Evolutionary conservation across 1,140 invertebrate genomes (phyloP), one percentile per base, ranked within the genome.

Genomic region (Drosophila hydei): DNA sequence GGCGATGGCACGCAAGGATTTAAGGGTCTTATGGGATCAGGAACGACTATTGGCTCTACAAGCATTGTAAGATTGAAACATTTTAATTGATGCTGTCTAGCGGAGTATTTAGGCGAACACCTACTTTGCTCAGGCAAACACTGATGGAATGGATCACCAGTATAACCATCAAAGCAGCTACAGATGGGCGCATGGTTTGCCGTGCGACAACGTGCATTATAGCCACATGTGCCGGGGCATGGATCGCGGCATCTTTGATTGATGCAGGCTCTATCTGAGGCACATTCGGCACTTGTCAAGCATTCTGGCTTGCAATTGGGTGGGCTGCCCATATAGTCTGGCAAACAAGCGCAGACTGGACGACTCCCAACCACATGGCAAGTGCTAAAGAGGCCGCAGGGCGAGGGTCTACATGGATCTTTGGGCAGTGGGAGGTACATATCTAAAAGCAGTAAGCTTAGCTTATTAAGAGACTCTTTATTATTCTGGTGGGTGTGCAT

Each of bases 151-250:
- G 96, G 96, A 93, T 97, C 96, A 12, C 96, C 96, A 6, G 94
- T 94, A 78, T 94, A 96, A 7, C 95, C 95, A 27, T 93, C 93
- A 11, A 93, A 92, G 87, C 96, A 97, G 84, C 94, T 96, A 90
- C 96, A 97, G 43, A 96, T 94, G 14, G 96, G 96, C 85, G 94
- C 96, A 85, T 97, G 96, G 79, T 96, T 96, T 19, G 96, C 94
- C n/a, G 96, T 95, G 90, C 95, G 94, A 90, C 97, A 97, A 50
- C 94, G 92, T 8, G 96, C 95, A 88, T 96, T 96, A n/a, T 94
- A 92, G n/a, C 96, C 96, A 85, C 96, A 97, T 4, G 95, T 95
- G 62, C 95, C 95, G 12, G 94, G 92, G 90, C 96, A 97, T 3
- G 96, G 96, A 92, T 97, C 95, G 55, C 94, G 93, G 75, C 96